Base-by-base conservation (phyloP, 2,888 invertebrate genomes). In the Ichneumoninae sp. region DNA sequence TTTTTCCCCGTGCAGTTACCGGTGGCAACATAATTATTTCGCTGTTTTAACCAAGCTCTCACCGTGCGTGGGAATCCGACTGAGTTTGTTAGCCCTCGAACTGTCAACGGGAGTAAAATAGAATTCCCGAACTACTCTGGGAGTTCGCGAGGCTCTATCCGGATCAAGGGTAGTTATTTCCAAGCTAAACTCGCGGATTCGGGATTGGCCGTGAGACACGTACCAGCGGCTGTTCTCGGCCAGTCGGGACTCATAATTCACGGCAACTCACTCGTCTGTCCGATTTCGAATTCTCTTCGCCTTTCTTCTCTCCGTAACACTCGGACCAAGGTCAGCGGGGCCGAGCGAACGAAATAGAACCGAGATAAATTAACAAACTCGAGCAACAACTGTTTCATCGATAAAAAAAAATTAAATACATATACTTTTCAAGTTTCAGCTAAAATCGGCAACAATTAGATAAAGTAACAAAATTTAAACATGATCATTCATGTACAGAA, bases 161-260 rank as follows among this genome's bases (percentile, higher is more conserved):
- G 80, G 84, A 81, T 86, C 87, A 87, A 87, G 87, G 87, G 86
- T 87, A 82, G 80, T 83, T 86, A 87, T 87, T 47, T 87, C 80
- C 82, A 78, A 85, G 87, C 82, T 70, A 75, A 69, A 86, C 83
- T 80, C 79, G 85, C 72, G 80, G 60, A 83, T 85, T 85, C 72
- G 33, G 62, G 19, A 33, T 22, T 26, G 44, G 74, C 16, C 50
- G 52, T 65, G 76, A 80, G 68, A 74, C 40, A 62, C 16, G 44
- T 26, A 36, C 26, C 22, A 77, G 22, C 62, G 47, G n/a, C 40
- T 66, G 66, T 19, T 70, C 36, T 75, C 66, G 65, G 66, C 50
- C 30, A 13, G 7, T 1, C 62, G 66, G 22, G 10, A 60, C 50
- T 70, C 77, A 66, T 82, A 84, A 84, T 82, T 84, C 84, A 71